Percentiles rank a stretch among this genome's conserved stretches.
Evolutionary conservation across 2,797 vertebrate species (phyloP).

Genomic region (Clangula hyemalis): DNA sequence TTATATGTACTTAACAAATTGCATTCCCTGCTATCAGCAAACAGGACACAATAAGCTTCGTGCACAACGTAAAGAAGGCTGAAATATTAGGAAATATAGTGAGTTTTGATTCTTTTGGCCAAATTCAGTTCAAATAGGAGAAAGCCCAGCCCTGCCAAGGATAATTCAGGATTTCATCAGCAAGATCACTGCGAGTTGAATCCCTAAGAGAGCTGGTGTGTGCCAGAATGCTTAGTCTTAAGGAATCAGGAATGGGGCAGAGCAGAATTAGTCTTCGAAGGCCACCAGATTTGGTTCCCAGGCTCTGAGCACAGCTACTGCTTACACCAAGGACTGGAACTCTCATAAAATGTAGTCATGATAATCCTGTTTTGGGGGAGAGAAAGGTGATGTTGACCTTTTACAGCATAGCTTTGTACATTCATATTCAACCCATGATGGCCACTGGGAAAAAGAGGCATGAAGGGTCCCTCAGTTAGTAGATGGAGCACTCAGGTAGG

Average conservation of each 20-base stretch:
- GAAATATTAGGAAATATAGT: background rate
- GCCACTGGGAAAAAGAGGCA: background rate
- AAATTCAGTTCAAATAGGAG: background rate
- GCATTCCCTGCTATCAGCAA: conserved; percentile 1
- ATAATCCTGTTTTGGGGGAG: background rate
- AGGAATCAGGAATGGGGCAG: background rate
- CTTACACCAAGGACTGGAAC: background rate
- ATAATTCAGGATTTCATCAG: background rate
- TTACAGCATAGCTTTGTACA: background rate
- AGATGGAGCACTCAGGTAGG: background rate
- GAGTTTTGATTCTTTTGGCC: background rate
- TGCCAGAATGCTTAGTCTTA: background rate
- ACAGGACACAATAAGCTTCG: background rate
- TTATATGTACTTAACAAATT: background rate
- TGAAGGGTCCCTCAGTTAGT: background rate
- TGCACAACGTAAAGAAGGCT: background rate
- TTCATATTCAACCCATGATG: background rate
- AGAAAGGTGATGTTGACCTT: background rate
- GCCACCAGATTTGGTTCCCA: accelerated
- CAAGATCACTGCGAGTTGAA: background rate
- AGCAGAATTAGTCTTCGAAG: background rate
- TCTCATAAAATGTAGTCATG: background rate
- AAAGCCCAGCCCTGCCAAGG: background rate
- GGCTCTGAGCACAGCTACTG: background rate
- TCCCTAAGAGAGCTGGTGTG: background rate